These are phyloP conservation scores for Oscheius myriophilus DNA, from an alignment of 2,888 invertebrate species.

Conservation along the genomic window DNA sequence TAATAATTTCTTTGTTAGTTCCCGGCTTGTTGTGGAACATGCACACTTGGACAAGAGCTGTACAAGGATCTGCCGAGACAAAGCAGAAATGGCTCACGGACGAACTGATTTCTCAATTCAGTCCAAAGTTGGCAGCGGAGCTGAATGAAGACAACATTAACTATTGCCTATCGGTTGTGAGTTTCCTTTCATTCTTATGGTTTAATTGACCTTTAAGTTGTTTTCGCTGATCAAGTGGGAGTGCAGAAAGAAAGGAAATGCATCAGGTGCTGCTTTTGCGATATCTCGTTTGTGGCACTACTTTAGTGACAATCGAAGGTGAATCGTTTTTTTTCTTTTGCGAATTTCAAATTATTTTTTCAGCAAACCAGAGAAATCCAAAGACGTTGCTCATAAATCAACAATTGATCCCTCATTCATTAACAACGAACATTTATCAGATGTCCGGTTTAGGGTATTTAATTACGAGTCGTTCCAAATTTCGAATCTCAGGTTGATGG, in stretches of 20 bases:
- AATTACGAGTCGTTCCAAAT: background rate
- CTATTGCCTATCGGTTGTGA: conserved; percentile 42
- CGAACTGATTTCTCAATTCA: conserved; percentile 76
- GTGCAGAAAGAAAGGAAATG: conserved; percentile 28
- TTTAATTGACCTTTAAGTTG: conserved; percentile 26
- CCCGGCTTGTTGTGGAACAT: conserved; percentile 86
- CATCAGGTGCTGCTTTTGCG: conserved; percentile 31
- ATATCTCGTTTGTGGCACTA: conserved; percentile 39
- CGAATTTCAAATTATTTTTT: background rate
- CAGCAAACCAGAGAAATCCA: conserved; percentile 13
- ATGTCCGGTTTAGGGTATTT: conserved; percentile 86
- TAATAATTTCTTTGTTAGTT: background rate
- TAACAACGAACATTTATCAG: conserved; percentile 90
- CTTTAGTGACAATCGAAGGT: conserved; percentile 24
- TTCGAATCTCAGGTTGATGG: conserved; percentile 76
- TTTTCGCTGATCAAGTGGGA: conserved; percentile 44
- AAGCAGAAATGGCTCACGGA: conserved; percentile 82
- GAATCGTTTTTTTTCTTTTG: background rate
- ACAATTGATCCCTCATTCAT: conserved; percentile 85
- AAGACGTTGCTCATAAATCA: conserved; percentile 19
- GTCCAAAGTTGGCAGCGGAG: conserved; percentile 40
- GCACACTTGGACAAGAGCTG: conserved; percentile 88
- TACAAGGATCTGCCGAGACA: conserved; percentile 86
- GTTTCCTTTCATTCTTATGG: background rate
- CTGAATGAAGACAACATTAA: conserved; percentile 41